Conservation (phyloP, 2,113 vertebrate species). For the Oplegnathus fasciatus region DNA sequence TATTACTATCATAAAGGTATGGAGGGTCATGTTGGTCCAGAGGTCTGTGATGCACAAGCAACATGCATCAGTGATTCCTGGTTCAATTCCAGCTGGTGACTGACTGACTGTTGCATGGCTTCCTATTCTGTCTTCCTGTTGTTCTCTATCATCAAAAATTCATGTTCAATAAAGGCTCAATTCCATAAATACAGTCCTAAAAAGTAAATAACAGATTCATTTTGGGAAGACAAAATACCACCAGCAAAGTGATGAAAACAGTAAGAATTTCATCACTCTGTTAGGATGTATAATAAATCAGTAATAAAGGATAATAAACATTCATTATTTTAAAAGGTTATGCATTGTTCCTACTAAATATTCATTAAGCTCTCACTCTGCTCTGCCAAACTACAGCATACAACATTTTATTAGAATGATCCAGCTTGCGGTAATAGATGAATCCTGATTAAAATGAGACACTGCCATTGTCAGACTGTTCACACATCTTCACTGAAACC, state of each 20-base stretch:
- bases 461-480: constrained; percentile 75
- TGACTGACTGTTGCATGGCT: background rate
- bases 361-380: constrained; percentile 61
- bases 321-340: constrained; percentile 32
- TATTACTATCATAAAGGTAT: background rate
- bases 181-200: background rate
- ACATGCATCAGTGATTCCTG: background rate
- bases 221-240: background rate
- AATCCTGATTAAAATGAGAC: constrained; percentile 82
- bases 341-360: constrained; percentile 10
- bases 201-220: constrained; percentile 1
- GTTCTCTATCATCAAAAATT: background rate
- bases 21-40: background rate
- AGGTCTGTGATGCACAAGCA: background rate
- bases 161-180: background rate
- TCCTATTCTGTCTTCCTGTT: background rate
- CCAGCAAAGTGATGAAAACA: background rate
- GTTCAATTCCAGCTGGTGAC: background rate
- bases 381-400: constrained; percentile 70
- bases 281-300: background rate
- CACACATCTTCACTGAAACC: constrained; percentile 80
- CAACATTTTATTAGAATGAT: constrained; percentile 77
- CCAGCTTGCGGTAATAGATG: constrained; percentile 78
- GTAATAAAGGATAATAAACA: constrained; percentile 24
- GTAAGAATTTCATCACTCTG: background rate